Evolutionary conservation across 1,140 invertebrate genomes (phyloP).

Genomic region (Harpegnathos saltator): DNA sequence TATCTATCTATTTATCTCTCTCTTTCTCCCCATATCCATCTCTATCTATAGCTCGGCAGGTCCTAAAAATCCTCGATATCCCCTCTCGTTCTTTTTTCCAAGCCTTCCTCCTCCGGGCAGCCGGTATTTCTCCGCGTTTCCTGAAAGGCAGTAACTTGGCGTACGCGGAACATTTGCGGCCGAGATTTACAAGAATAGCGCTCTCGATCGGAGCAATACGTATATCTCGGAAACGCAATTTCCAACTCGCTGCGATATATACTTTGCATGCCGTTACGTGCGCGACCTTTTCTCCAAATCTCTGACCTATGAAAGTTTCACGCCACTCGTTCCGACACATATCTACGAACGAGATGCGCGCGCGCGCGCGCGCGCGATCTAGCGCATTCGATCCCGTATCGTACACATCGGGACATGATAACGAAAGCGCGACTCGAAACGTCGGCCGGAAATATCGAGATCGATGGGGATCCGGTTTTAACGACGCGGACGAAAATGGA

Average conservation of each 20-base stretch:
- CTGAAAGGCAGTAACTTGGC: conserved; percentile 7
- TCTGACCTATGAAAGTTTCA: conserved; percentile 29
- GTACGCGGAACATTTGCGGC: conserved; percentile 33
- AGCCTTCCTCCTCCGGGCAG: not conserved
- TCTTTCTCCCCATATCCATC: too few relatives aligned
- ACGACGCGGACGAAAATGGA: not conserved
- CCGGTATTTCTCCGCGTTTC: conserved; percentile 25
- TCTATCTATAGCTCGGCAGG: too few relatives aligned
- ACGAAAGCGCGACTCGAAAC: conserved; percentile 34
- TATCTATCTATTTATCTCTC: too few relatives aligned
- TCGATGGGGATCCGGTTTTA: conserved; percentile 51
- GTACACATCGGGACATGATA: conserved; percentile 30
- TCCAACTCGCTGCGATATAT: conserved; percentile 12
- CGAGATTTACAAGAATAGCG: conserved; percentile 47
- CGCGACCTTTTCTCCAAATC: conserved; percentile 19
- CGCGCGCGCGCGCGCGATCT: not conserved
- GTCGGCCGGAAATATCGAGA: conserved; percentile 39
- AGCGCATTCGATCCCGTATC: conserved; percentile 16
- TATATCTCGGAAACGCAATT: conserved; percentile 53
- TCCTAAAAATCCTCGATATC: not conserved
- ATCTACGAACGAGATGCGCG: not conserved
- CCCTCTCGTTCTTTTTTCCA: not conserved
- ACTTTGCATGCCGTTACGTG: conserved; percentile 19
- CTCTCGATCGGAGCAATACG: conserved; percentile 24
- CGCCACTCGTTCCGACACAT: not conserved